A percentile compares a stretch with the other conserved stretches of the same genome.
phyloP scores from a whole-genome alignment of 2,888 invertebrate genomes.

The Zaprionus bogoriensis region DNA sequence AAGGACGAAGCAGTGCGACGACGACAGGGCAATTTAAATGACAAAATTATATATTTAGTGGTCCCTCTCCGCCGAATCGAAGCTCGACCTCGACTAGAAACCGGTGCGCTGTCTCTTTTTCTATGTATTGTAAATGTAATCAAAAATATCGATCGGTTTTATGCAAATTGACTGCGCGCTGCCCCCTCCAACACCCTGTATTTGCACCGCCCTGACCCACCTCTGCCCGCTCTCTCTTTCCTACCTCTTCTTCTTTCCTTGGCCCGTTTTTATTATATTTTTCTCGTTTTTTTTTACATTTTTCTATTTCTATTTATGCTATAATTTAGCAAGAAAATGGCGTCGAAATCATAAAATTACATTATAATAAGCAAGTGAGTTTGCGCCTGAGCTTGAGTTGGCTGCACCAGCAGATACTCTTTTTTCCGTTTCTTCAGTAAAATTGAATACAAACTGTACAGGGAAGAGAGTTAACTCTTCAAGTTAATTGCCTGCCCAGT shows the following conservation, averaged over 20 bases:
- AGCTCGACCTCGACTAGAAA: constrained; percentile 59
- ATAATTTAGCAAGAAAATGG: constrained; percentile 78
- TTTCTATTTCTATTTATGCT: constrained; percentile 77
- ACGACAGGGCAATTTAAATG: constrained; percentile 69
- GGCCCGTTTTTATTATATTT: constrained; percentile 55
- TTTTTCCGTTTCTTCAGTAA: too few relatives aligned
- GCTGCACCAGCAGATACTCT: constrained; percentile 27
- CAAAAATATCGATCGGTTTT: constrained; percentile 82
- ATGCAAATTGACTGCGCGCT: constrained; percentile 81
- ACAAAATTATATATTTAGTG: constrained; percentile 77
- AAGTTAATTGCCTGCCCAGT: not conserved
- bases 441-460: too few relatives aligned
- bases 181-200: constrained; percentile 28
- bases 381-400: not conserved
- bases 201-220: constrained; percentile 5
- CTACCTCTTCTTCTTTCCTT: constrained; percentile 41
- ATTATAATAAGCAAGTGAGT: constrained; percentile 67
- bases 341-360: constrained; percentile 76
- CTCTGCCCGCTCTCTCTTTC: not conserved
- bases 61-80: constrained; percentile 27
- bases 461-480: too few relatives aligned
- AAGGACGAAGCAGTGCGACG: constrained; percentile 2
- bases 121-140: constrained; percentile 74
- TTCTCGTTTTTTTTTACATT: constrained; percentile 30
- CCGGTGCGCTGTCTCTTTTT: constrained; percentile 63